Base-by-base conservation (phyloP, 1,140 invertebrate species). In the Camponotus floridanus region DNA sequence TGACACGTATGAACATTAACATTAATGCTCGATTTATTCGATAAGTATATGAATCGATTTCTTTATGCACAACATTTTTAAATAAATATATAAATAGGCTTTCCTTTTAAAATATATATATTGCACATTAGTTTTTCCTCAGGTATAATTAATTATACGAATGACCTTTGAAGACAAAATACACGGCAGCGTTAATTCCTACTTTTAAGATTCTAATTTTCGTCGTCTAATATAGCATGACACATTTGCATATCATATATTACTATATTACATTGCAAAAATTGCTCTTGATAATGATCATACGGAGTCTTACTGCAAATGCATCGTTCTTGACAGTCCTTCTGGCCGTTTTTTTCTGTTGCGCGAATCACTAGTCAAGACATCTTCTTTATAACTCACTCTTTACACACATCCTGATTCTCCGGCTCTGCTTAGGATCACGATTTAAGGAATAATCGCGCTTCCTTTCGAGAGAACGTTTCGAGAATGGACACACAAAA, bases 31-130 rank as follows among this genome's bases (percentile, higher is more conserved):
- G 31, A 57, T 81, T 81, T 73, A 81, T 81, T 81, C 26, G 18
- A 9, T 73, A 81, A 73, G 7, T 59, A 6, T 36, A 55, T 73
- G 31, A 33, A n/a, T 55, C 31, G 33, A 73, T 55, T 8, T 33
- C 55, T 21, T 31, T 18, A 31, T 51, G 18, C 26, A 9, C 31
- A 33, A 48, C 39, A 18, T 33, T 73, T 73, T 73, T 33, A 74
- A 74, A 74, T 74, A 74, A 74, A 74, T 74, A 57, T 59, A 74
- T 74, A 57, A 74, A 74, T 74, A 74, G n/a, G 39, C 18, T 39
- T 11, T 48, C 13, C 33, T 36, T 36, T 15, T 26, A 26, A 26
- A 26, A 36, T 64, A 64, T 33, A 31, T 31, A 26, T 21, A 21
- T 21, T 21, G n/a, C 65, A 21, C 36, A 42, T 70, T 48, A 70